A percentile compares a stretch with the other conserved stretches of the same genome.
These are phyloP conservation scores for Hyperoplus lanceolatus DNA, from an alignment of 2,797 vertebrate genomes.

Conservation along the genomic window DNA sequence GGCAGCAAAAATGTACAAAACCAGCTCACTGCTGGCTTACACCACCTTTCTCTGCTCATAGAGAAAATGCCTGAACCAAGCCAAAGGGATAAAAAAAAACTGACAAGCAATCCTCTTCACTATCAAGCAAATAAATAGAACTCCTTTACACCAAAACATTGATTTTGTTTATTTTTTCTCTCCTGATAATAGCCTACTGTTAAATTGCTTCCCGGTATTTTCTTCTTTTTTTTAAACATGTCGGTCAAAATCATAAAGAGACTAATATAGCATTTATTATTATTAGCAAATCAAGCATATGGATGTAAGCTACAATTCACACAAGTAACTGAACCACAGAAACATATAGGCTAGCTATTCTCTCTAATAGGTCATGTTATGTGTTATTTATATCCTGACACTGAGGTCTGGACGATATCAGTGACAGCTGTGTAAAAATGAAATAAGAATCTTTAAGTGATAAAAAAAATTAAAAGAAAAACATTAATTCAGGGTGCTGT, in stretches of 20 bases:
- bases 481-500: background rate
- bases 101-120: constrained; percentile 22
- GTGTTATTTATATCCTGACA: constrained; percentile 73
- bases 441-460: constrained; percentile 68
- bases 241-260: too few relatives aligned
- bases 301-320: background rate
- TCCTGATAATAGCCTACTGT: too few relatives aligned
- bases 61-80: constrained; percentile 48
- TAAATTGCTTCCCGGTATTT: background rate
- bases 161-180: background rate
- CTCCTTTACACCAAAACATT: constrained; percentile 8
- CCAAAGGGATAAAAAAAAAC: constrained; percentile 35
- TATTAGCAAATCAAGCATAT: background rate
- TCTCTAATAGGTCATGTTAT: constrained; percentile 71
- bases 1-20: constrained; percentile 86
- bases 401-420: constrained; percentile 58
- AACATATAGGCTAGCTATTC: background rate
- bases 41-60: constrained; percentile 65
- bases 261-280: background rate
- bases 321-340: background rate
- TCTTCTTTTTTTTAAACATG: too few relatives aligned
- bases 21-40: constrained; percentile 72
- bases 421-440: constrained; percentile 69
- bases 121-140: constrained; percentile 34
- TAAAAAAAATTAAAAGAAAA: constrained; percentile 4